phyloP scores from a whole-genome alignment of 2,888 invertebrate genomes.

The Lasioglossum oenotherae region DNA sequence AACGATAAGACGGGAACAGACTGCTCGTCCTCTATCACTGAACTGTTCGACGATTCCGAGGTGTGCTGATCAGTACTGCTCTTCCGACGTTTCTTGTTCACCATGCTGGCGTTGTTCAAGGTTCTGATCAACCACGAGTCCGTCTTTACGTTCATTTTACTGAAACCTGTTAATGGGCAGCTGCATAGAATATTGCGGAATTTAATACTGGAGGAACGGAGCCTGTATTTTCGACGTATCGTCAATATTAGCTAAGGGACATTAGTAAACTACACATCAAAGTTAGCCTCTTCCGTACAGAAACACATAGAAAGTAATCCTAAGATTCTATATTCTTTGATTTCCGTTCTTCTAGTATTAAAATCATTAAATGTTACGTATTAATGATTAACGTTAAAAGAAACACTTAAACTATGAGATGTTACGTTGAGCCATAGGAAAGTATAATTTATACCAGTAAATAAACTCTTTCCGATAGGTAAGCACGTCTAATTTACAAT shows the following conservation, averaged over 20 bases:
- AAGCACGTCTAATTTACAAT: background rate
- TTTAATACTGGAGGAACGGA: slow-evolving; percentile 52
- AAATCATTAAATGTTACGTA: slow-evolving; percentile 19
- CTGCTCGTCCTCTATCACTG: slow-evolving; percentile 66
- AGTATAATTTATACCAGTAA: too few relatives aligned
- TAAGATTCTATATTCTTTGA: background rate
- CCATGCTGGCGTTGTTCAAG: slow-evolving; percentile 75
- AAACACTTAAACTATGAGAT: too few relatives aligned
- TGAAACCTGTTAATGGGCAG: slow-evolving; percentile 64
- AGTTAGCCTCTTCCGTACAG: background rate
- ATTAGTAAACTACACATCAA: background rate
- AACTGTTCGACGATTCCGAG: slow-evolving; percentile 71
- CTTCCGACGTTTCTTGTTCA: slow-evolving; percentile 60
- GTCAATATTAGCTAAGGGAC: background rate
- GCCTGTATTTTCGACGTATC: slow-evolving; percentile 10
- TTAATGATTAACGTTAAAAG: background rate
- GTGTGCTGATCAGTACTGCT: slow-evolving; percentile 61
- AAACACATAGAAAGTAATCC: background rate
- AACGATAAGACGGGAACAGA: slow-evolving; percentile 51
- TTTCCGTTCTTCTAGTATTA: slow-evolving; percentile 51
- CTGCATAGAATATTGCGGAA: slow-evolving; percentile 52
- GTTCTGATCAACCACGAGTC: slow-evolving; percentile 81
- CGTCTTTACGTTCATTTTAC: slow-evolving; percentile 78
- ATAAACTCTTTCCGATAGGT: background rate
- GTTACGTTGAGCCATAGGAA: too few relatives aligned